phyloP scores from a whole-genome alignment of 1,140 invertebrate species.

The Sarcophaga bullata region DNA sequence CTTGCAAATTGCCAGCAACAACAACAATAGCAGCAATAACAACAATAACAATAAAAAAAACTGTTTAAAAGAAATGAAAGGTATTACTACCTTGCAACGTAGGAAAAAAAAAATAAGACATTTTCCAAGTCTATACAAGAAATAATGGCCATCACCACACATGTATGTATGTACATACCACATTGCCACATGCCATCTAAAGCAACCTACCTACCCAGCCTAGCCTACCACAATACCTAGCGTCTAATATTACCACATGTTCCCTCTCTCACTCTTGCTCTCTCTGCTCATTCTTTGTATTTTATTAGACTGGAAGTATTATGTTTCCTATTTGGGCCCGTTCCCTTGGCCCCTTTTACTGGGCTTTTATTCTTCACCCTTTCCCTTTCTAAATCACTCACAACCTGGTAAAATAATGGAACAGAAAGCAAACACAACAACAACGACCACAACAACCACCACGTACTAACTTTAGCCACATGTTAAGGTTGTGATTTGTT shows the following conservation, averaged over 20 bases:
- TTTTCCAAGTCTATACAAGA: background rate
- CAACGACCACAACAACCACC: too few relatives aligned
- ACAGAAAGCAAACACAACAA: too few relatives aligned
- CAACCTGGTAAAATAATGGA: background rate
- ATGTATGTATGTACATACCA: too few relatives aligned
- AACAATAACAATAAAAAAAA: background rate
- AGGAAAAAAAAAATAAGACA: background rate
- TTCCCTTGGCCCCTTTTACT: background rate
- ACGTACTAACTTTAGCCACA: too few relatives aligned
- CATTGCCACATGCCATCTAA: background rate
- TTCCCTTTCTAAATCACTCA: slow-evolving; percentile 14
- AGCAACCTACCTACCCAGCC: background rate
- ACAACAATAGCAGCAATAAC: background rate
- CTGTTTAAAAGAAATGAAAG: background rate
- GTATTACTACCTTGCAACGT: background rate
- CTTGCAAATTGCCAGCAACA: slow-evolving; percentile 36
- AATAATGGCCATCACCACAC: background rate
- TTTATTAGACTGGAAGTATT: slow-evolving; percentile 6
- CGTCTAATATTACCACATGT: too few relatives aligned
- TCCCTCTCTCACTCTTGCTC: background rate
- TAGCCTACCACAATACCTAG: background rate
- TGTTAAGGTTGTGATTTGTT: too few relatives aligned
- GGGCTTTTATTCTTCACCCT: background rate
- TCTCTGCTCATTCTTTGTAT: background rate
- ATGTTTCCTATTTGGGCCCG: background rate